phyloP scores from a whole-genome alignment of 2,888 invertebrate genomes.

The Fragum fragum region DNA sequence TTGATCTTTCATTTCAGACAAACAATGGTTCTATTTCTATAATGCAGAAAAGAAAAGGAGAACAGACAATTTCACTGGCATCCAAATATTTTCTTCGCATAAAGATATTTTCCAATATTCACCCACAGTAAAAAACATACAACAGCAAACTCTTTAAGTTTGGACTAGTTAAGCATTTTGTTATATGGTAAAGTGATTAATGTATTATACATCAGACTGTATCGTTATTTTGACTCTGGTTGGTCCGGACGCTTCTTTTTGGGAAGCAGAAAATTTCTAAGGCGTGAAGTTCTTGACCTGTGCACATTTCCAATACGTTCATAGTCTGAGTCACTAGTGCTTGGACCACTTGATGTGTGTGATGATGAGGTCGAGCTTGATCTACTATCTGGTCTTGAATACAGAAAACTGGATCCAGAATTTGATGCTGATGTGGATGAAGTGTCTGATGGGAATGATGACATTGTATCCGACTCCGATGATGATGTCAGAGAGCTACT shows the following conservation, averaged over 20 bases:
- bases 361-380: background rate
- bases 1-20: no score
- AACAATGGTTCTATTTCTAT: no score
- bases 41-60: no score
- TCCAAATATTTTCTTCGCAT: no score
- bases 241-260: conserved; percentile 37
- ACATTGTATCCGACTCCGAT: conserved; percentile 8
- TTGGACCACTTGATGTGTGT: background rate
- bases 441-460: conserved; percentile 14
- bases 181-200: no score
- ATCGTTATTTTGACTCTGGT: conserved; percentile 34
- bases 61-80: no score
- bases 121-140: no score
- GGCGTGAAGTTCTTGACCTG: background rate
- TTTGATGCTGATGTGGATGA: background rate
- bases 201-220: no score
- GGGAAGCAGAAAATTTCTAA: conserved; percentile 27
- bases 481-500: conserved; percentile 21
- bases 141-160: no score
- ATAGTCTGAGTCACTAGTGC: background rate
- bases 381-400: conserved; percentile 7
- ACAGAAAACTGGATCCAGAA: conserved; percentile 4
- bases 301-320: conserved; percentile 30
- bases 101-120: no score
- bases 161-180: no score